Evolutionary conservation across 2,113 vertebrate species (phyloP), one percentile per base, ranked within the genome.

Genomic region (Todiramphus chloris): DNA sequence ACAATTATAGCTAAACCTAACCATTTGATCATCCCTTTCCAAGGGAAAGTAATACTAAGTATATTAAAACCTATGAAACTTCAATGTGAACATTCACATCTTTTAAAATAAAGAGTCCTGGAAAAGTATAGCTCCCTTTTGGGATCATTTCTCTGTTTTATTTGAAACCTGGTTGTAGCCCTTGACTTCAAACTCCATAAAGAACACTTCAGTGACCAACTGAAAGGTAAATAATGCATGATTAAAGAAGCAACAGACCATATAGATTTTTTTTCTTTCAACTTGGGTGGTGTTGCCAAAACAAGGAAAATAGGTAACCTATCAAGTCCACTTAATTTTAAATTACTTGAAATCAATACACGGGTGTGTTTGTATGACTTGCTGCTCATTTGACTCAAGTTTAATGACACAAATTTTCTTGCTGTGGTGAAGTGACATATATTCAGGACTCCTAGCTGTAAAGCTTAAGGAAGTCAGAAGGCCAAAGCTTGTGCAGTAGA

Each of bases 391-490:
- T 87, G 86, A 94, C 69, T 94, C 10, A 27, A 94, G 60, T 74
- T 76, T 75, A 90, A 78, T 13, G 73, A 81, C 64, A 89, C 83
- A 87, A 39, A 81, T 79, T 91, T 76, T 69, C 62, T 53, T 28
- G 69, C 5, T 3, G 50, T 12, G 21, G 31, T 68, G 66, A 80
- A 87, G 60, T 4, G 11, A 82, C 56, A 21, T 16, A 66, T 33
- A 87, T 53, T 72, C 72, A 80, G 43, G 58, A 35, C 48, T 88
- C n/a, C 13, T 44, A 35, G n/a, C 9, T 79, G 75, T 59, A 90
- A 90, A 95, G 68, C 69, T 91, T 84, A 60, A 84, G 24, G 58
- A 94, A 92, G 80, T 76, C 92, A 87, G 60, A 25, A 92, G 62
- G 83, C 48, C 66, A 92, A 76, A 79, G 50, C 58, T 78, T 10